Evolutionary conservation across 2,113 vertebrate species (phyloP), one percentile per base, ranked within the genome.

Genomic region (Tetrax tetrax): DNA sequence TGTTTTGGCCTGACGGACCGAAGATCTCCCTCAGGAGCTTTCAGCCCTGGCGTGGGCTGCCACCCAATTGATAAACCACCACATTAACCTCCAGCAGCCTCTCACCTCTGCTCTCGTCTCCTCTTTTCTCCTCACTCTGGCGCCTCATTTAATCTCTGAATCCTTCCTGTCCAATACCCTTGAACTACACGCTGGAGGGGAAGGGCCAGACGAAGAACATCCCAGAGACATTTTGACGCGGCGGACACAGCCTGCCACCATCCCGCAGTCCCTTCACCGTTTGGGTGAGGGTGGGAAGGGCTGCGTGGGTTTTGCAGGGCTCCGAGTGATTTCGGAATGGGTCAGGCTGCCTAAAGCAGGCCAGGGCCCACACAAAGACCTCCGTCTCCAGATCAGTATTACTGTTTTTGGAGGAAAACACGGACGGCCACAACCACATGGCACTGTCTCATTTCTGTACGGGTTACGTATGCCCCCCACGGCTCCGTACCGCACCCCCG

Each of bases 391-490:
- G 14, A 69, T 11, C 0, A 0, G 0, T 27, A 10, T 19, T 22
- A 41, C 4, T 4, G 5, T 50, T 33, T n/a, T n/a, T 31, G 53
- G 29, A 79, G 8, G 19, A 54, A 60, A 68, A 37, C 3, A 5
- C 6, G 14, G 29, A 16, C 7, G 28, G 41, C 38, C 14, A 11
- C 22, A 54, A 28, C 6, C 61, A 68, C 0, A 0, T 1, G 0
- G 31, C 0, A 0, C 37, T 2, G 6, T 2, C 43, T 54, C 21
- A 10, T 5, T 87, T 35, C 71, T 14, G 5, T 9, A 12, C 0
- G 1, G 64, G 17, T 21, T 33, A 9, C 0, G 1, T 6, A 14
- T 0, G 4, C 14, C 29, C 61, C 2, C 1, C 3, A 13, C 2
- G 14, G 1, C 63, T 12, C 3, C 0, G 25, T 18, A 11, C 45